Evolutionary conservation across 2,888 invertebrate species (phyloP), one percentile per base, ranked within the genome.

Genomic region (Zeuzera pyrina): DNA sequence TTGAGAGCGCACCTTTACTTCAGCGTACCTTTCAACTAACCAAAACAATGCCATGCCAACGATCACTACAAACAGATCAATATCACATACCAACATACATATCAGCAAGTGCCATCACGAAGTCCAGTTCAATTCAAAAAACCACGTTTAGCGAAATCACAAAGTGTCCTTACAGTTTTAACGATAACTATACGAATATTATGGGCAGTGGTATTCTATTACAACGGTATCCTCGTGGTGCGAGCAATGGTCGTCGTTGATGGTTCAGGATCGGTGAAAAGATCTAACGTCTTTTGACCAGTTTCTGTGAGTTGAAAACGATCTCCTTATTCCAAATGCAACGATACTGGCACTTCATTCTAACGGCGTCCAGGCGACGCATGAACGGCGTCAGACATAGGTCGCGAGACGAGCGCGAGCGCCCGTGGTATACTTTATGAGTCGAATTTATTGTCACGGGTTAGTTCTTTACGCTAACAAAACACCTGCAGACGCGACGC

Each of bases 301-400:
- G 87, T 86, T 94, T 94, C 77, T 94, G 93, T 74, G 94, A 94
- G 85, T 94, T 94, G 86, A 94, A 90, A 83, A 94, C 91, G 79
- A 94, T 94, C 86, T 94, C 93, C 85, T 91, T 90, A 85, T 93
- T 94, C 94, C 94, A 94, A 86, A 92, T 92, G 89, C 92, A 93
- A 79, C 89, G 90, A 88, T 93, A 93, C 85, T 89, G 89, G 89
- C 89, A 91, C 84, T 83, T 83, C 84, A 84, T 84, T 81, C 84
- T 84, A 84, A 77, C 73, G 71, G 76, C 55, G 74, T 78, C 79
- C 78, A 69, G 60, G 53, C 58, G 60, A 58, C 56, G 66, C 72
- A 73, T 72, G 49, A 63, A 68, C 59, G 69, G 71, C 63, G 74
- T 76, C 72, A 69, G 83, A 74, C 83, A 83, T 83, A 81, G 45